Conservation (phyloP, 2,797 vertebrate genomes). For the Delichon dasypus region DNA sequence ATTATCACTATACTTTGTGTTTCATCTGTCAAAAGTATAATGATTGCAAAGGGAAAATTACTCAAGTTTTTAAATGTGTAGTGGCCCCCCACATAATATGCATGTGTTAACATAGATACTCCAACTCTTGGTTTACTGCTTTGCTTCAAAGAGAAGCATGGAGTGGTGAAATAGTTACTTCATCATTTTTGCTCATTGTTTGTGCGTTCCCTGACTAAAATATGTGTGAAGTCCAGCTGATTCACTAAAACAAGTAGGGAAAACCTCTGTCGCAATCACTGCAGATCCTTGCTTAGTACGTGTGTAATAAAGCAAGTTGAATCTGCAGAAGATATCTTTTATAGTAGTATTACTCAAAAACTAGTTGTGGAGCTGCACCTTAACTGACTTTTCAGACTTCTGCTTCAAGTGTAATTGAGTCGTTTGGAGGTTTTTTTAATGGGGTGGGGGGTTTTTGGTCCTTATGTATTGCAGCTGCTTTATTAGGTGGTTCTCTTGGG, state of each 20-base stretch:
- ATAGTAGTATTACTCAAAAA: neutral
- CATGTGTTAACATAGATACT: neutral
- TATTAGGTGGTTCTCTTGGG: neutral
- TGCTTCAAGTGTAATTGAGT: neutral
- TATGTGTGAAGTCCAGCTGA: neutral
- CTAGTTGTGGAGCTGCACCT: neutral
- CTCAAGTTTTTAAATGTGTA: neutral
- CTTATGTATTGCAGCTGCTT: neutral
- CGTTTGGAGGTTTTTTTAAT: accelerated
- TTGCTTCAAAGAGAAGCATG: neutral
- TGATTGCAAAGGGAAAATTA: neutral
- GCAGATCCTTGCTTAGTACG: neutral
- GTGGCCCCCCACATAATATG: accelerated
- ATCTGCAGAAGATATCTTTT: neutral
- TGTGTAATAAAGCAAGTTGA: neutral
- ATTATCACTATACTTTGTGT: neutral
- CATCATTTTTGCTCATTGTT: neutral
- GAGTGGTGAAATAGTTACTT: neutral
- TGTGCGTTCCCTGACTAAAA: neutral
- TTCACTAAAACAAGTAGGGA: neutral
- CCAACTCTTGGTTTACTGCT: neutral
- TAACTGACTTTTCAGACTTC: neutral
- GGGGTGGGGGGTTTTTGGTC: neutral
- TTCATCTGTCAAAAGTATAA: neutral
- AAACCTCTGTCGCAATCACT: neutral